Evolutionary conservation across 2,888 invertebrate genomes (phyloP).

Genomic region (Panopea generosa): DNA sequence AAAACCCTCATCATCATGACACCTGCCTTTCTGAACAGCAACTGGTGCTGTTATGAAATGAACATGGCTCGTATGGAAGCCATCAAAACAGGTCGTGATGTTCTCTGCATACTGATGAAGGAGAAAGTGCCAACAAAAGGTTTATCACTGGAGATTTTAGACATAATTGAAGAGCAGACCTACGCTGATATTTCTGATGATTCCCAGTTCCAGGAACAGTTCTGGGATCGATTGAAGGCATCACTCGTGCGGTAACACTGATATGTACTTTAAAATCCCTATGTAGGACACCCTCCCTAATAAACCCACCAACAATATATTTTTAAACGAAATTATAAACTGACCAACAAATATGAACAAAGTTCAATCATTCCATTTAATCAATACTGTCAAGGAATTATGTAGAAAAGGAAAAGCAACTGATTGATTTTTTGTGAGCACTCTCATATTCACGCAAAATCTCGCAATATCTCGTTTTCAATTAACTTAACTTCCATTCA

Average conservation of each 20-base stretch:
- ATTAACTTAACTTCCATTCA: no score
- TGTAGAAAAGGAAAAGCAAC: no score
- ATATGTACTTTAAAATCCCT: background rate
- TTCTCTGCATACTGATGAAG: slow-evolving; percentile 36
- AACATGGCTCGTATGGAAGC: slow-evolving; percentile 55
- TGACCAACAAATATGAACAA: no score
- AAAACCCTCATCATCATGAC: slow-evolving; percentile 49
- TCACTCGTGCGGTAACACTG: background rate
- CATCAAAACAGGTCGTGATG: slow-evolving; percentile 31
- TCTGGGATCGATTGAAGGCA: slow-evolving; percentile 31
- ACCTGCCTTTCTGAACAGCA: slow-evolving; percentile 35
- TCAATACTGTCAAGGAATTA: no score
- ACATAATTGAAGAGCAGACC: slow-evolving; percentile 24
- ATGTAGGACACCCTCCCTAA: no score
- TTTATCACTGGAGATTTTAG: slow-evolving; percentile 30
- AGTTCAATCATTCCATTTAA: no score
- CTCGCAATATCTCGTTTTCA: no score
- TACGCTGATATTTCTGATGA: slow-evolving; percentile 22
- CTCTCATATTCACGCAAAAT: no score
- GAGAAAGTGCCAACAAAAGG: slow-evolving; percentile 12
- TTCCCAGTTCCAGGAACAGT: slow-evolving; percentile 2
- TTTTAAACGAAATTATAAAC: no score
- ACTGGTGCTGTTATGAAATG: slow-evolving; percentile 61
- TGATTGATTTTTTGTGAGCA: no score
- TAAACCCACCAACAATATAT: no score